Percentiles rank a stretch among this genome's conserved stretches.
Conservation (phyloP, 2,113 vertebrate genomes). For the Aix galericulata region DNA sequence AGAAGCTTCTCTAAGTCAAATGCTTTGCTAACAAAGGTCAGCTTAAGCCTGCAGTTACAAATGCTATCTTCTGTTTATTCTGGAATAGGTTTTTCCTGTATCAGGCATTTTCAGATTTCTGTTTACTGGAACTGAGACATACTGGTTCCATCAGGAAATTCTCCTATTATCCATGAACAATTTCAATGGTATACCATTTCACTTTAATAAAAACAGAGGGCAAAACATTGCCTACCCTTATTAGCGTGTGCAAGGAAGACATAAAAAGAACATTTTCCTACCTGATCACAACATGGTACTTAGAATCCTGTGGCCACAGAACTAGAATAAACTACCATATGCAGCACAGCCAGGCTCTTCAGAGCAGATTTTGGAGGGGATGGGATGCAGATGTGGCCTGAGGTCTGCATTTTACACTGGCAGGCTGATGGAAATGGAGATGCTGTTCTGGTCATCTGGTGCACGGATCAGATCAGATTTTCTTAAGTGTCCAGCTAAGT, state of each 20-base stretch:
- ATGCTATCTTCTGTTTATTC: slow-evolving; percentile 18
- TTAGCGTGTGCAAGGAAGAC: not conserved
- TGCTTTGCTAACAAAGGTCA: slow-evolving; percentile 9
- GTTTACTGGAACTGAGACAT: slow-evolving; percentile 47
- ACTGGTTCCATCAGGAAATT: not conserved
- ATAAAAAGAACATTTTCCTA: not conserved
- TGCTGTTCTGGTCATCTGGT: not conserved
- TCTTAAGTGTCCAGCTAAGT: not conserved
- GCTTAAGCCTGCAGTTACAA: not conserved
- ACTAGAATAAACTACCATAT: not conserved
- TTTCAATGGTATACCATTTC: not conserved
- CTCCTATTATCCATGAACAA: not conserved
- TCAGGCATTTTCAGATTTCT: slow-evolving; percentile 16
- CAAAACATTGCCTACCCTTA: not conserved
- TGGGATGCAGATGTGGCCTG: not conserved
- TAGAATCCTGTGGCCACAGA: not conserved
- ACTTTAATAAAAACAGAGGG: not conserved
- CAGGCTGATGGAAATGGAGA: no score
- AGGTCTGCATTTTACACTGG: not conserved
- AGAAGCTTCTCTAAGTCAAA: not conserved
- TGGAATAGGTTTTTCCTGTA: not conserved
- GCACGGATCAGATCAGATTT: not conserved
- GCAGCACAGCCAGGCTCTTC: not conserved
- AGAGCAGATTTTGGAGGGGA: not conserved
- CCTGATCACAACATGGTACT: not conserved